Evolutionary conservation across 64 coral and sea anemone genomes (phyloP).

Genomic region (Platygyra sinensis): DNA sequence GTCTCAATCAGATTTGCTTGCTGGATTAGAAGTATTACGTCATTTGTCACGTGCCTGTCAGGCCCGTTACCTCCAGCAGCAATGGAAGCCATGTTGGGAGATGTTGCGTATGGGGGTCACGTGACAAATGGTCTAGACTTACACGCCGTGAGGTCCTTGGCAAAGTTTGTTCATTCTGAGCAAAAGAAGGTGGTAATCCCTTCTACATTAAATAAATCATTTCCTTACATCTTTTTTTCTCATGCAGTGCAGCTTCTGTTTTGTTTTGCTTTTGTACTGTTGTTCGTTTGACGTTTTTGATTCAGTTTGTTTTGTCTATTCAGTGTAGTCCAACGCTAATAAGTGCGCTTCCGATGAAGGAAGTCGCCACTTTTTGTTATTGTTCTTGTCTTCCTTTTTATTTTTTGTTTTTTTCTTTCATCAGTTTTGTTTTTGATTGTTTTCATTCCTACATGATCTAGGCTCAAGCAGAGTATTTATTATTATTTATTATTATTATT

Average conservation of each 20-base stretch:
- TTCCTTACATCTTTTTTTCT: not conserved
- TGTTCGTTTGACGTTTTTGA: not conserved
- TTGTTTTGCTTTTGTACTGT: not conserved
- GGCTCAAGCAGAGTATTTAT: not conserved
- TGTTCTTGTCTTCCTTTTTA: too few relatives aligned
- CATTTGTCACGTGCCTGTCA: conserved; percentile 42
- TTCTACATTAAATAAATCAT: not conserved
- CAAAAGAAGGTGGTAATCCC: not conserved
- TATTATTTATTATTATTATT: too few relatives aligned
- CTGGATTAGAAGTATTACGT: conserved; percentile 60
- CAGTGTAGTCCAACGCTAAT: too few relatives aligned
- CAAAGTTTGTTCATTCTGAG: conserved; percentile 1
- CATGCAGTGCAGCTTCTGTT: not conserved
- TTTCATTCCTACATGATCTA: too few relatives aligned
- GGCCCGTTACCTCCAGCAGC: not conserved
- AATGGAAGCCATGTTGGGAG: conserved; percentile 45
- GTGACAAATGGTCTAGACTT: conserved; percentile 67
- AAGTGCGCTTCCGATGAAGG: too few relatives aligned
- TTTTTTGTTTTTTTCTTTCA: too few relatives aligned
- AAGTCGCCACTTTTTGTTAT: too few relatives aligned
- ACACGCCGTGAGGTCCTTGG: conserved; percentile 51
- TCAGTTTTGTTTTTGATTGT: too few relatives aligned
- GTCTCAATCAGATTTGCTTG: conserved; percentile 66
- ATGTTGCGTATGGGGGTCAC: conserved; percentile 71
- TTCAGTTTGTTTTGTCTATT: too few relatives aligned